Percentiles rank a stretch among this genome's conserved stretches.
Evolutionary conservation across 1,140 invertebrate genomes (phyloP).

Genomic region (Euwallacea similis): DNA sequence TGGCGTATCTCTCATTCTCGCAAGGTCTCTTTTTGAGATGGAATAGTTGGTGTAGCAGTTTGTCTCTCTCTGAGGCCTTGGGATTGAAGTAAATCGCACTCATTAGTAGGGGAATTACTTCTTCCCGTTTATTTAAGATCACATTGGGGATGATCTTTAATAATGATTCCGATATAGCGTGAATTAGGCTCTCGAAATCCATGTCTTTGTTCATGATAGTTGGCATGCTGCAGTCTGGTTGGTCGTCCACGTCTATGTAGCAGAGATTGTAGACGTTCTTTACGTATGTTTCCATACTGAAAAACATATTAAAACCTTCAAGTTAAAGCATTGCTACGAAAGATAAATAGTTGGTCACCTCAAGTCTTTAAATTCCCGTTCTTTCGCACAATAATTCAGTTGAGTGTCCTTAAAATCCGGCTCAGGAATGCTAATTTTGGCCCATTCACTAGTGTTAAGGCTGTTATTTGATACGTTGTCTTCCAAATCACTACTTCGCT

Average conservation of each 20-base stretch:
- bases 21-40: constrained; percentile 77
- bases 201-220: constrained; percentile 29
- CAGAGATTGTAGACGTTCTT: constrained; percentile 58
- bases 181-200: constrained; percentile 53
- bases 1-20: constrained; percentile 69
- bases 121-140: constrained; percentile 70
- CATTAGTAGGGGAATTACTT: constrained; percentile 72
- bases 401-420: constrained; percentile 15
- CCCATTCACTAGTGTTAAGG: constrained; percentile 49
- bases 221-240: constrained; percentile 42
- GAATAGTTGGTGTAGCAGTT: constrained; percentile 70
- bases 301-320: constrained; percentile 13
- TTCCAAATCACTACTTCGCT: constrained; percentile 39
- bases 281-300: constrained; percentile 51
- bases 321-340: not conserved
- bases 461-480: constrained; percentile 50
- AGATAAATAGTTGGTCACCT: constrained; percentile 14
- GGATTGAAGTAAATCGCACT: constrained; percentile 67
- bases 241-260: constrained; percentile 51
- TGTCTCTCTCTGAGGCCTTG: constrained; percentile 64
- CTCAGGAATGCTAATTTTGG: constrained; percentile 41
- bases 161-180: constrained; percentile 57
- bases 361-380: constrained; percentile 25
- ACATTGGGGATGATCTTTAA: constrained; percentile 71
- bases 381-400: constrained; percentile 17